Evolutionary conservation across 2,888 invertebrate species (phyloP).

Genomic region (Abrostola triplasia): DNA sequence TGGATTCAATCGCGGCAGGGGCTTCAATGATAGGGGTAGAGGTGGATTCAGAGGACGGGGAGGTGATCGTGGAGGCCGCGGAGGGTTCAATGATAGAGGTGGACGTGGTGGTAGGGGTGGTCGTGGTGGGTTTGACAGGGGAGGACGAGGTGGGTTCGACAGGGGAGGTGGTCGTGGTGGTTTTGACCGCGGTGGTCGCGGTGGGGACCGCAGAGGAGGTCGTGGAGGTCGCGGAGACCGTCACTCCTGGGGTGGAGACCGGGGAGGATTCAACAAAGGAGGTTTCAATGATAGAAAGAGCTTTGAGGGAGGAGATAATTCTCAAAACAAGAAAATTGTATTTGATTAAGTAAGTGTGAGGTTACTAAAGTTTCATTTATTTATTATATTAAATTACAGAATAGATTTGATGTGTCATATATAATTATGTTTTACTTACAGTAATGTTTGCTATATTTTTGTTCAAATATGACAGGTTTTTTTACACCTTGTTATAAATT

Average conservation of each 20-base stretch:
- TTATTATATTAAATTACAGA: neutral
- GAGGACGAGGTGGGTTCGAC: slow-evolving; percentile 71
- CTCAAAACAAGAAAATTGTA: slow-evolving; percentile 93
- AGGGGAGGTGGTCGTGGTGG: slow-evolving; percentile 70
- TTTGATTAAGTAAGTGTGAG: slow-evolving; percentile 88
- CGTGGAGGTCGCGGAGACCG: slow-evolving; percentile 76
- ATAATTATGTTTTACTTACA: too few species aligned
- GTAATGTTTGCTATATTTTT: too few species aligned
- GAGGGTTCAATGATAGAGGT: slow-evolving; percentile 67
- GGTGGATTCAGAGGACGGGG: slow-evolving; percentile 74
- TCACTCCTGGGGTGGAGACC: slow-evolving; percentile 81
- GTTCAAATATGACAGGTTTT: too few species aligned
- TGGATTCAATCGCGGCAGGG: slow-evolving; percentile 67
- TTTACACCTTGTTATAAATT: too few species aligned
- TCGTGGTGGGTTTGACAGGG: slow-evolving; percentile 69
- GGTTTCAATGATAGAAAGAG: slow-evolving; percentile 90
- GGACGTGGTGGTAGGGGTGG: slow-evolving; percentile 68
- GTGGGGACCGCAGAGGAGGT: slow-evolving; percentile 68
- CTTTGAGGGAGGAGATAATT: slow-evolving; percentile 86
- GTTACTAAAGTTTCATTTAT: slow-evolving; percentile 4
- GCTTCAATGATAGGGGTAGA: slow-evolving; percentile 70
- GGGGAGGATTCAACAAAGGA: slow-evolving; percentile 82
- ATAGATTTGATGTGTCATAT: neutral
- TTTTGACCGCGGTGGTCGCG: slow-evolving; percentile 64
- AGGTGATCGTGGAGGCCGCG: slow-evolving; percentile 65